These are phyloP conservation scores for Mastacembelus armatus DNA, from an alignment of 2,797 vertebrate species.

Conservation along the genomic window DNA sequence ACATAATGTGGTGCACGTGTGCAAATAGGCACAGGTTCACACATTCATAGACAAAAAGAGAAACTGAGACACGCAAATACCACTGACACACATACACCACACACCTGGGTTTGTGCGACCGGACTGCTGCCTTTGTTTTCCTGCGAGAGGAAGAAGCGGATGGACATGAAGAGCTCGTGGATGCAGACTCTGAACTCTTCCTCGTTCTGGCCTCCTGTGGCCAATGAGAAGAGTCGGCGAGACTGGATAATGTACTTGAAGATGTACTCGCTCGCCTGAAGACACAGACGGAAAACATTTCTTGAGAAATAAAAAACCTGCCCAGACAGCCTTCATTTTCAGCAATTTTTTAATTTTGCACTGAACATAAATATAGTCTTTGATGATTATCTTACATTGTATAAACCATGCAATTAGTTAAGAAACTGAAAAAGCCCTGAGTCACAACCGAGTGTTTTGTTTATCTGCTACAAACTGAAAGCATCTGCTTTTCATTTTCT, in stretches of 20 bases:
- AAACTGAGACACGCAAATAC: not conserved
- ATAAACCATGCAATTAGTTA: too few relatives aligned
- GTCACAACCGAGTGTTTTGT: too few relatives aligned
- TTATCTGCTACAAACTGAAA: too few relatives aligned
- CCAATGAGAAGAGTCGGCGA: slow-evolving; percentile 93
- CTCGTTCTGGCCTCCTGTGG: slow-evolving; percentile 96
- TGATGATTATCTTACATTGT: too few relatives aligned
- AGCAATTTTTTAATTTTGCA: too few relatives aligned
- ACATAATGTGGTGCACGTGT: slow-evolving; percentile 14
- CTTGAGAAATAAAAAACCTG: not conserved
- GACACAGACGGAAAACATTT: slow-evolving; percentile 26
- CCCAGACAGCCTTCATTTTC: not conserved
- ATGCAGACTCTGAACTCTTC: slow-evolving; percentile 97
- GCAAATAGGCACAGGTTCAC: slow-evolving; percentile 9
- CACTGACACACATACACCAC: slow-evolving; percentile 30
- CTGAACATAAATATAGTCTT: too few relatives aligned
- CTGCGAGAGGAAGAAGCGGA: slow-evolving; percentile 97
- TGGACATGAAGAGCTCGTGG: slow-evolving; percentile 97
- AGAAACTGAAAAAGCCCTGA: too few relatives aligned
- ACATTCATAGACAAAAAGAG: slow-evolving; percentile 5
- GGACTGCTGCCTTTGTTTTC: slow-evolving; percentile 91
- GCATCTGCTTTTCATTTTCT: too few relatives aligned
- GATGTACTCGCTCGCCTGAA: slow-evolving; percentile 97
- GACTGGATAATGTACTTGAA: slow-evolving; percentile 99
- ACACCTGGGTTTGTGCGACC: slow-evolving; percentile 93